A percentile compares a stretch with the other conserved stretches of the same genome.
These are phyloP conservation scores for Nylanderia fulva DNA, from an alignment of 1,140 invertebrate genomes.

Conservation along the genomic window DNA sequence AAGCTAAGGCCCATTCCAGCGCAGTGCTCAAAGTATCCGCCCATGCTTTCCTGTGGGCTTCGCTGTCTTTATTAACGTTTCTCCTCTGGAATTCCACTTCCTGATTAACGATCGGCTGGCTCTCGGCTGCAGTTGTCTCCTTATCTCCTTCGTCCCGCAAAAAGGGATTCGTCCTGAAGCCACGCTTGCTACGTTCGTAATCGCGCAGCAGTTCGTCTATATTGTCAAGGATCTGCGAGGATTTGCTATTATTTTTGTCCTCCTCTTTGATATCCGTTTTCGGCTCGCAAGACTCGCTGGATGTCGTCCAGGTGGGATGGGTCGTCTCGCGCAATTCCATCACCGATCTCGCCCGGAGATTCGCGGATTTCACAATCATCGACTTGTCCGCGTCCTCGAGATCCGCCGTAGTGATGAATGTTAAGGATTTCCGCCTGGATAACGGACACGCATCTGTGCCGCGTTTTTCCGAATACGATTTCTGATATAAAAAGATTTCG, in stretches of 20 bases:
- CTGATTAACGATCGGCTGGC: slow-evolving; percentile 87
- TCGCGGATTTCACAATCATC: neutral
- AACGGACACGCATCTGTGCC: slow-evolving; percentile 79
- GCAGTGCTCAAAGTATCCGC: slow-evolving; percentile 88
- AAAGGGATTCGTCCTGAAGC: slow-evolving; percentile 85
- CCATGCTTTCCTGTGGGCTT: slow-evolving; percentile 89
- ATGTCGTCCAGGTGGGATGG: slow-evolving; percentile 44
- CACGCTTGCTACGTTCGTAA: slow-evolving; percentile 88
- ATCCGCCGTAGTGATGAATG: slow-evolving; percentile 64
- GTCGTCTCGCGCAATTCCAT: slow-evolving; percentile 71
- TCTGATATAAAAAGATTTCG: slow-evolving; percentile 12
- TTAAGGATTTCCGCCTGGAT: slow-evolving; percentile 72
- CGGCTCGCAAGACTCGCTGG: slow-evolving; percentile 33
- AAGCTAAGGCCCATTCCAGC: slow-evolving; percentile 85
- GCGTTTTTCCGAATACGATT: slow-evolving; percentile 51
- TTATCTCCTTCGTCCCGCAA: slow-evolving; percentile 68
- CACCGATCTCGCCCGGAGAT: slow-evolving; percentile 72
- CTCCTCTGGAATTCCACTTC: slow-evolving; percentile 92
- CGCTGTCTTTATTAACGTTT: slow-evolving; percentile 92
- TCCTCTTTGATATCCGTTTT: slow-evolving; percentile 27
- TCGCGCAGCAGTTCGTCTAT: slow-evolving; percentile 87
- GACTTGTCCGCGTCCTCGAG: slow-evolving; percentile 26
- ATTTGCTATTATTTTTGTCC: slow-evolving; percentile 34
- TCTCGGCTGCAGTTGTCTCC: slow-evolving; percentile 76
- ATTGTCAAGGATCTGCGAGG: slow-evolving; percentile 65